These are phyloP conservation scores for Pseudococcus viburni DNA, from an alignment of 2,888 invertebrate species.

Conservation along the genomic window DNA sequence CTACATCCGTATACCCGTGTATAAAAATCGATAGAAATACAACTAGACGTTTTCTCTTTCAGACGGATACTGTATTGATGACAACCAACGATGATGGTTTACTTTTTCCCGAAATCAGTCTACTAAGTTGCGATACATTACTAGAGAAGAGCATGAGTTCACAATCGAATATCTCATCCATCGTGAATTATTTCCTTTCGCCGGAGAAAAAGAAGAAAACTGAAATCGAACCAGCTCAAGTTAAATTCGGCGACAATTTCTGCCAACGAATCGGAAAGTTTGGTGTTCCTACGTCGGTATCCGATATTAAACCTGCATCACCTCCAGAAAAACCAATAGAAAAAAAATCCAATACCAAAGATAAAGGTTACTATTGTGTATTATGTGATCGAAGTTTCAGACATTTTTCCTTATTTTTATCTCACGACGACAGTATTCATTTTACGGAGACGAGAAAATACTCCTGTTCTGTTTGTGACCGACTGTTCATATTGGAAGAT, in stretches of 20 bases:
- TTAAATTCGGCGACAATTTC: not conserved
- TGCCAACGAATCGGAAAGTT: not conserved
- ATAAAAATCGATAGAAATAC: not conserved
- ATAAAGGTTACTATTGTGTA: constrained; percentile 19
- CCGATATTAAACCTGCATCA: not conserved
- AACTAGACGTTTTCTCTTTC: not conserved
- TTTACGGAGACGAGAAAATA: not conserved
- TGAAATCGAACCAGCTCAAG: not conserved
- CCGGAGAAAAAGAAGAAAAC: not conserved
- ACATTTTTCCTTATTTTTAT: constrained; percentile 36
- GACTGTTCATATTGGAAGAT: constrained; percentile 35
- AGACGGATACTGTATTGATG: not conserved
- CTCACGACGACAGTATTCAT: constrained; percentile 54
- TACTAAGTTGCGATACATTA: constrained; percentile 29
- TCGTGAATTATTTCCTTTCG: constrained; percentile 25
- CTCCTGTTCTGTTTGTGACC: constrained; percentile 55
- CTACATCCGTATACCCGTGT: not conserved
- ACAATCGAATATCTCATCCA: constrained; percentile 53
- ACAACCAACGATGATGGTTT: not conserved
- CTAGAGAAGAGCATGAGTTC: constrained; percentile 38
- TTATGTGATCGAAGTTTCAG: constrained; percentile 34
- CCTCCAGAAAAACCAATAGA: not conserved
- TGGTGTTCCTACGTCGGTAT: not conserved
- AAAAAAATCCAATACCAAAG: not conserved
- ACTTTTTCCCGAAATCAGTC: constrained; percentile 41